Base-by-base conservation (phyloP, 2,113 vertebrate genomes). In the Pyrgilauda ruficollis region DNA sequence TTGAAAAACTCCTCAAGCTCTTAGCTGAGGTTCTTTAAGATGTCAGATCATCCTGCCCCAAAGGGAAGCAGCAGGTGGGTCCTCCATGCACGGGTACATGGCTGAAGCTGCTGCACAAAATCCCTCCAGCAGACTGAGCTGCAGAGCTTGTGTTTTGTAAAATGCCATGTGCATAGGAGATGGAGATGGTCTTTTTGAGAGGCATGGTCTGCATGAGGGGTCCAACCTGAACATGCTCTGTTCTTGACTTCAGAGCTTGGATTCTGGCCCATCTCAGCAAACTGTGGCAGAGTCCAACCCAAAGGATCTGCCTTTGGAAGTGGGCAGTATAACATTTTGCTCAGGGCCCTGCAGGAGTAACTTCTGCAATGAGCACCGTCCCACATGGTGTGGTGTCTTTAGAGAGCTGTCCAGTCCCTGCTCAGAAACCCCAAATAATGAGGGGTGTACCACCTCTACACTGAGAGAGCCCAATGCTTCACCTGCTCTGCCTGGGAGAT, bases 371-470 rank as follows among this genome's bases (percentile, higher is more conserved):
- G 28, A 35, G 14, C 0, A 1, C 16, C 30, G n/a, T 58, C 22
- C 62, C 20, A 58, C 3, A 4, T 0, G 0, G 7, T 2, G 4
- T 0, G 0, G 5, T 69, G n/a, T 58, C 62, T 53, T 86, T 35
- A 62, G 31, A 69, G 28, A 75, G 37, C 37, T 86, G 41, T 27
- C 31, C 72, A 18, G 10, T 50, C 30, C 59, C 20, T 72, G 31
- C 59, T 61, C 73, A 75, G 50, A 64, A 39, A 76, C 35, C 24
- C 30, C 33, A 15, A 4, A 47, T 52, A 26, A 63, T 47, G 41
- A n/a, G 33, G 15, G 52, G 4, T 27, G 18, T 31, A 35, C 28
- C 35, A 37, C 8, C 30, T 41, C 46, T 53, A 22, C 24, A 31
- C 0, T 61, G 55, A 59, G 58, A 53, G 17, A 37, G 15, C n/a